A percentile compares a stretch with the other conserved stretches of the same genome.
Conservation (phyloP, 2,797 vertebrate species). For the Falco biarmicus region DNA sequence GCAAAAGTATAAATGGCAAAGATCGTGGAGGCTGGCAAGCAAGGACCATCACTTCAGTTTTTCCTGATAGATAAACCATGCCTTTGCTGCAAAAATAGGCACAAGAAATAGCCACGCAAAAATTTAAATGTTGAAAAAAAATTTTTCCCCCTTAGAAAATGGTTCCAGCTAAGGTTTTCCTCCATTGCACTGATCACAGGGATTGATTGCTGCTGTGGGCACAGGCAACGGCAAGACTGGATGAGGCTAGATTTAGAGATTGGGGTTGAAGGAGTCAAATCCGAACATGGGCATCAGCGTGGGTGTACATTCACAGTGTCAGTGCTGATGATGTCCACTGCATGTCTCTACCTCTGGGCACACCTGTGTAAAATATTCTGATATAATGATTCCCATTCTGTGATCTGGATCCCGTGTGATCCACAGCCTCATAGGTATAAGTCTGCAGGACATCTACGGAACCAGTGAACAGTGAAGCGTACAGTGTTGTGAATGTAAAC, state of each 20-base stretch:
- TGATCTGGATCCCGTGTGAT: rapidly evolving
- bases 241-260: not conserved
- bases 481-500: not conserved
- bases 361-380: not conserved
- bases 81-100: not conserved
- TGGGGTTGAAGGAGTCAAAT: not conserved
- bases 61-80: not conserved
- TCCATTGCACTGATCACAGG: not conserved
- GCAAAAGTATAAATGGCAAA: not conserved
- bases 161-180: not conserved
- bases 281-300: not conserved
- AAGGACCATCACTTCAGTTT: not conserved
- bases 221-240: not conserved
- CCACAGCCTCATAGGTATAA: not conserved
- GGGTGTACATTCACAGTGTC: not conserved
- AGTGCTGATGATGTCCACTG: rapidly evolving
- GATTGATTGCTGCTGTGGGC: not conserved
- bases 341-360: not conserved
- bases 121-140: not conserved
- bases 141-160: not conserved
- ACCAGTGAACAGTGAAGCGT: not conserved
- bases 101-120: not conserved
- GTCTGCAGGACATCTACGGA: not conserved
- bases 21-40: not conserved
- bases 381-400: not conserved